Evolutionary conservation across 2,888 invertebrate genomes (phyloP), one percentile per base, ranked within the genome.

Genomic region (Hemaris fuciformis): DNA sequence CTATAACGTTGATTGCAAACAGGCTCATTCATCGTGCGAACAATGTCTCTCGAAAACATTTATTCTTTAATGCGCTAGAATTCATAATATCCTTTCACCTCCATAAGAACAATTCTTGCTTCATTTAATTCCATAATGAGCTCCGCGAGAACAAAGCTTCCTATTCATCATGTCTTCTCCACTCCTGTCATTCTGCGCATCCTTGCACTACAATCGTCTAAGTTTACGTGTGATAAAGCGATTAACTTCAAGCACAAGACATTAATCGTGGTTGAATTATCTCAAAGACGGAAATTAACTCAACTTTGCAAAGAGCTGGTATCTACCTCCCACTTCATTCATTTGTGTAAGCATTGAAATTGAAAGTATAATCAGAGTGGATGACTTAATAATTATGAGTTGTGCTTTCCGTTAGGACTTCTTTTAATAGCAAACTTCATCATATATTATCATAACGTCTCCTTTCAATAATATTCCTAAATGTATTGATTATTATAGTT

Each of bases 271-370:
- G 23, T 8, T 57, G 20, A 57, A 57, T 38, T 38, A 57, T 41
- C 38, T 41, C 38, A 38, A 41, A 57, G 57, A 22, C 57, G 57
- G 41, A 57, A 41, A 57, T 57, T 41, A 57, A 15, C 57, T 38
- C 38, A 41, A 38, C 41, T 57, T 57, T 6, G 22, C 41, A 34
- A 57, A 23, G 57, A 41, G 23, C 57, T 23, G 15, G n/a, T 27
- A 34, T 22, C n/a, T 38, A 57, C 38, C 22, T 10, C 38, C 34
- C n/a, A 38, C n/a, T 41, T 46, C 4, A n/a, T 46, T 46, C 25
- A 46, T 22, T 45, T 45, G 45, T 23, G 13, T 45, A 45, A 23
- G 23, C 46, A 46, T 46, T 46, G 23, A n/a, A 46, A 23, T 22
- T 23, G n/a, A 23, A 23, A n/a, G 46, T n/a, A 23, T n/a, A 46